Evolutionary conservation across 1,140 invertebrate genomes (phyloP), one percentile per base, ranked within the genome.

Genomic region (Calliphora vicina): DNA sequence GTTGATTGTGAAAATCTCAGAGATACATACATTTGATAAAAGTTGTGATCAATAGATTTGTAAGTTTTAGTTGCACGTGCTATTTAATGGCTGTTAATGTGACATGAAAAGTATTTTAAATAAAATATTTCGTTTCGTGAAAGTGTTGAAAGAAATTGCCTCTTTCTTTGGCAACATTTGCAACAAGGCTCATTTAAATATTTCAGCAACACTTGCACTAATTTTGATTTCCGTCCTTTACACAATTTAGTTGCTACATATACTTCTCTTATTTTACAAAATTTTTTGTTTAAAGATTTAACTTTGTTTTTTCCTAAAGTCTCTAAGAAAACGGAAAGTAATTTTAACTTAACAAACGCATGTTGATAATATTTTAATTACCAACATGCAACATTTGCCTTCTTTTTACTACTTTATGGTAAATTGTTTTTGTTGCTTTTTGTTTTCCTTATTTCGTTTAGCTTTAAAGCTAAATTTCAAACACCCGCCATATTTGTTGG

Each of bases 1-100:
- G 88, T 89, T 89, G 89, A 89, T 89, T 89, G 88, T 87, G 88
- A 4, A 67, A 89, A 89, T 89, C 88, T 35, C 5, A 67, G 2
- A 23, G 57, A 29, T 29, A 29, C 8, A 29, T 29, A 29, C 2
- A 45, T 45, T 45, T 45, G 8, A 35, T 8, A 35, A 35, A 35
- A 35, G 35, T 35, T 35, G 6, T 8, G 35, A 8, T 35, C 35
- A 35, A 35, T 35, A 2, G 35, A 35, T 2, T 35, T 35, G 35
- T 35, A 35, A 35, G 6, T 35, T 35, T 35, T 35, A 4, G 2
- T 57, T n/a, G 20, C 61, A 67, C 61, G 61, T 67, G 61, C n/a
- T 67, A 67, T 67, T 42, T 76, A 76, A 76, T 76, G 73, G 73
- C 20, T 76, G 5, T 42, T 76, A 73, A 76, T 76, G 73, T 42